Conservation (phyloP, 2,888 invertebrate species). For the Thereva unica region DNA sequence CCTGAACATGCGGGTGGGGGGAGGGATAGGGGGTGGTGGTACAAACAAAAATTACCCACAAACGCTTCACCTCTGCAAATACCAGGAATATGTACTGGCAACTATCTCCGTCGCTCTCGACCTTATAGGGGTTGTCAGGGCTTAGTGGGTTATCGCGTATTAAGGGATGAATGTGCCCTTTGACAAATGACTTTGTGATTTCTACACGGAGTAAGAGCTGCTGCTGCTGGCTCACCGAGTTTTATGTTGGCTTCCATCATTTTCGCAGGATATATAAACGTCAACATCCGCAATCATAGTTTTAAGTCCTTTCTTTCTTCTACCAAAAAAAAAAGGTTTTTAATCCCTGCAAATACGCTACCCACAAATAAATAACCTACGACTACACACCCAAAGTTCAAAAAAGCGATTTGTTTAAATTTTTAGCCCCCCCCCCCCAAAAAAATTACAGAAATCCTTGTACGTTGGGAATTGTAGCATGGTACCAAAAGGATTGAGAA, state of each 20-base stretch:
- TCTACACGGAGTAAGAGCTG: slow-evolving; percentile 12
- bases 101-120: background rate
- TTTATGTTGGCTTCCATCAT: background rate
- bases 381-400: too few relatives aligned
- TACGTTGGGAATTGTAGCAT: too few relatives aligned
- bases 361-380: too few relatives aligned
- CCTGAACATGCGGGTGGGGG: background rate
- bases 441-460: too few relatives aligned
- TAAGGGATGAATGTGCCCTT: background rate
- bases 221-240: slow-evolving; percentile 12
- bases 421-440: too few relatives aligned
- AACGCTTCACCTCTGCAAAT: slow-evolving; percentile 20
- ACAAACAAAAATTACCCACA: slow-evolving; percentile 29
- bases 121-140: background rate
- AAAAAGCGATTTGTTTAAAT: too few relatives aligned
- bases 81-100: slow-evolving; percentile 10
- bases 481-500: too few relatives aligned
- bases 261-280: background rate
- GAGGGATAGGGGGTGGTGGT: too few relatives aligned
- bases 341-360: too few relatives aligned
- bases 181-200: slow-evolving; percentile 21
- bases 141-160: background rate
- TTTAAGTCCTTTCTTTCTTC: too few relatives aligned
- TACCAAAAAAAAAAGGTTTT: too few relatives aligned
- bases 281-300: too few relatives aligned